Percentiles rank a stretch among this genome's conserved stretches.
phyloP scores from a whole-genome alignment of 1,140 invertebrate genomes.

The Acromyrmex heyeri region DNA sequence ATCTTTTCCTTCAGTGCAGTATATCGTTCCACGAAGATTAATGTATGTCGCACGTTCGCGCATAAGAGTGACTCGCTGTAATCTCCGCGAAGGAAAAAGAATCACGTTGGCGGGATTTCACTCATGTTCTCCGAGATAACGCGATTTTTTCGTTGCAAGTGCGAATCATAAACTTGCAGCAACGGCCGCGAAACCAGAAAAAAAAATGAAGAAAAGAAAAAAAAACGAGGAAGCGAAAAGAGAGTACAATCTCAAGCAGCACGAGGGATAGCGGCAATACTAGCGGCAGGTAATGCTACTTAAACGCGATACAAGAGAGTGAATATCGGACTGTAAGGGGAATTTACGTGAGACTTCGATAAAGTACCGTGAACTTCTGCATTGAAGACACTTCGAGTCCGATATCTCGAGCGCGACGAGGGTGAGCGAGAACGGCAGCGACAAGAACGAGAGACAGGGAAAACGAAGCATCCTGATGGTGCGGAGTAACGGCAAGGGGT shows the following conservation, averaged over 20 bases:
- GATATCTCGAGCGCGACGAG: slow-evolving; percentile 39
- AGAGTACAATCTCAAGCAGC: background rate
- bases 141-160: slow-evolving; percentile 58
- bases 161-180: slow-evolving; percentile 65
- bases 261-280: slow-evolving; percentile 10
- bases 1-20: slow-evolving; percentile 47
- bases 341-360: slow-evolving; percentile 46
- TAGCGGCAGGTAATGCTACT: slow-evolving; percentile 43
- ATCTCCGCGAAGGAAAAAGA: slow-evolving; percentile 53
- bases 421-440: background rate
- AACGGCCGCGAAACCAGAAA: slow-evolving; percentile 9
- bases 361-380: slow-evolving; percentile 54
- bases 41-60: slow-evolving; percentile 43
- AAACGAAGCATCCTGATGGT: background rate
- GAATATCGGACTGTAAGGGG: slow-evolving; percentile 47
- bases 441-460: background rate
- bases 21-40: slow-evolving; percentile 57
- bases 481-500: background rate
- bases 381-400: slow-evolving; percentile 42
- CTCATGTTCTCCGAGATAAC: slow-evolving; percentile 57
- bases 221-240: background rate
- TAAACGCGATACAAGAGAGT: slow-evolving; percentile 50
- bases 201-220: background rate
- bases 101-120: slow-evolving; percentile 32
- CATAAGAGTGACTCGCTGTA: slow-evolving; percentile 54